A percentile compares a stretch with the other conserved stretches of the same genome.
These are phyloP conservation scores for Mellivora capensis DNA, from an alignment of 2,113 vertebrate genomes.

Conservation along the genomic window DNA sequence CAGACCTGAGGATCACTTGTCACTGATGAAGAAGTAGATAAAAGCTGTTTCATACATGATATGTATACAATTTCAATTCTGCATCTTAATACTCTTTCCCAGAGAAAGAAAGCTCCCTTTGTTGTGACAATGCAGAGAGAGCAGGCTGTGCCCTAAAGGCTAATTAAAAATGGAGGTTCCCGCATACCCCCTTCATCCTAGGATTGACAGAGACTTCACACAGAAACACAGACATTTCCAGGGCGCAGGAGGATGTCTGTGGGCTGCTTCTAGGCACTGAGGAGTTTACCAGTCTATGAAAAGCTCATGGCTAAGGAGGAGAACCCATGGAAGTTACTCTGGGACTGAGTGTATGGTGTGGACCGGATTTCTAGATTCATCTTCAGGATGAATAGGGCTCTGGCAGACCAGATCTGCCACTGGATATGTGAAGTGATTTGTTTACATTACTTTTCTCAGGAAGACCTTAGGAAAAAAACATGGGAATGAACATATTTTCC, in stretches of 20 bases:
- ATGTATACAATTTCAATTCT: not conserved
- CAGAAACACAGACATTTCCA: not conserved
- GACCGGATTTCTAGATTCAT: not conserved
- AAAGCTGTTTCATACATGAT: not conserved
- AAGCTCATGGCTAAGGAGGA: not conserved
- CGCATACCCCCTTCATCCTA: not conserved
- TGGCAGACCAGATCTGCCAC: not conserved
- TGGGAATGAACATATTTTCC: not conserved
- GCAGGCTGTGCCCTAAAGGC: conserved; percentile 68
- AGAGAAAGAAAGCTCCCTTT: conserved; percentile 68
- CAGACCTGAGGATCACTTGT: conserved; percentile 7
- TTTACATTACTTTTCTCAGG: conserved; percentile 46
- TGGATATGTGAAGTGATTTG: conserved; percentile 17
- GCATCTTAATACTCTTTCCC: conserved; percentile 50
- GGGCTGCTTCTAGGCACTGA: not conserved
- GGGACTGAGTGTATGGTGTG: not conserved
- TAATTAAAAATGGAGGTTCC: conserved; percentile 67
- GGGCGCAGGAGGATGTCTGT: not conserved
- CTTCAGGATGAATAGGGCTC: not conserved
- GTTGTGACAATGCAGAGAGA: conserved; percentile 24
- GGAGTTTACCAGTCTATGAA: not conserved
- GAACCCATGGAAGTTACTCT: not conserved
- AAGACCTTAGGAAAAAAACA: conserved; percentile 20
- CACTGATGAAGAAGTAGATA: conserved; percentile 22
- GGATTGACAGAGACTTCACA: not conserved